A percentile compares a stretch with the other conserved stretches of the same genome.
Conservation (phyloP, 2,113 vertebrate genomes). For the Tachycineta bicolor region DNA sequence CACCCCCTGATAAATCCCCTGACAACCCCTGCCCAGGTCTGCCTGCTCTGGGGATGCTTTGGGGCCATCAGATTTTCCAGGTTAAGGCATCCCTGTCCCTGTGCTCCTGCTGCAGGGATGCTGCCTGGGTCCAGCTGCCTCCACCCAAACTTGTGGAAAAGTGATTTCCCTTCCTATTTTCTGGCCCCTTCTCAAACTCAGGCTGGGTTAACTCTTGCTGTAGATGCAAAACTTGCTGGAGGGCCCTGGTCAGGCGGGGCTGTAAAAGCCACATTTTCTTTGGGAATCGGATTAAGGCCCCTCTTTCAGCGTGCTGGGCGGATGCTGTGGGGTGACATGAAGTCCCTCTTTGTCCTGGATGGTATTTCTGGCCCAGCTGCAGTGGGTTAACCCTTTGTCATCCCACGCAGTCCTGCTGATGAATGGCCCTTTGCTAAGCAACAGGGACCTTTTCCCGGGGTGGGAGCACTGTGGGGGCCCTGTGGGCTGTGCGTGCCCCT, state of each 20-base stretch:
- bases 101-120: neutral
- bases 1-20: neutral
- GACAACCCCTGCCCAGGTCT: neutral
- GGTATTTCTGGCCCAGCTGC: constrained; percentile 57
- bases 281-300: constrained; percentile 49
- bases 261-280: constrained; percentile 61
- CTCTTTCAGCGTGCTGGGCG: neutral
- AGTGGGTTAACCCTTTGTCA: constrained; percentile 45
- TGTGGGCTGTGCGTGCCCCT: neutral
- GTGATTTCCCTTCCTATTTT: neutral
- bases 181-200: neutral
- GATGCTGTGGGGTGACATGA: constrained; percentile 11
- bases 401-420: neutral
- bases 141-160: neutral
- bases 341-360: constrained; percentile 39
- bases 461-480: neutral
- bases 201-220: neutral
- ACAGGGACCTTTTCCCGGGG: neutral
- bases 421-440: constrained; percentile 34
- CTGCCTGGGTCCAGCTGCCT: neutral
- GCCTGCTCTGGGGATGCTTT: neutral
- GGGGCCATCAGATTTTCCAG: neutral
- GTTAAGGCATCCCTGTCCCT: rapidly evolving
- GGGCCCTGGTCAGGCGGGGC: neutral
- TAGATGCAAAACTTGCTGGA: neutral